These are phyloP conservation scores for Drosophila nr. perissopoda DNA, from an alignment of 2,888 invertebrate species.

Conservation along the genomic window DNA sequence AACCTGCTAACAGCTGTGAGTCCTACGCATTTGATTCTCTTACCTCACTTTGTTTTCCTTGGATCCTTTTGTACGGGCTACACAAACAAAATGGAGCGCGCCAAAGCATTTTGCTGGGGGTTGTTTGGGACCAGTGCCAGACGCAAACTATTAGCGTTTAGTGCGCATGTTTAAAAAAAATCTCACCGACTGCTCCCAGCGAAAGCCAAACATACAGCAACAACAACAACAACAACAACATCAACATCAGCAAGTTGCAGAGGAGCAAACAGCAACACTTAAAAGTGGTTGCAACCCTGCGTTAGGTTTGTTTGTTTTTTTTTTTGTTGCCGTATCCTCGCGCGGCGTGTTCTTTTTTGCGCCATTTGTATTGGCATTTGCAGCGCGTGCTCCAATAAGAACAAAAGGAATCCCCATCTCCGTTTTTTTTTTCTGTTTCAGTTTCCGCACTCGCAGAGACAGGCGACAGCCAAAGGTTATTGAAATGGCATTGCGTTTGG, in stretches of 20 bases:
- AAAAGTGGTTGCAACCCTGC: slow-evolving; percentile 80
- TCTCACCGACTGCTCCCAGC: slow-evolving; percentile 43
- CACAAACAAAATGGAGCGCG: slow-evolving; percentile 73
- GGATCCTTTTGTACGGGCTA: slow-evolving; percentile 20
- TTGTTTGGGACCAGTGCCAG: slow-evolving; percentile 46
- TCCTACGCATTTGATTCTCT: background rate
- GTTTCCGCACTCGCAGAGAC: slow-evolving; percentile 47
- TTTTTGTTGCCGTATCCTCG: slow-evolving; percentile 14
- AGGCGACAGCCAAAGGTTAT: slow-evolving; percentile 65
- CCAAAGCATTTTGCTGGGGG: slow-evolving; percentile 53
- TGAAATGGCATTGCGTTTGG: slow-evolving; percentile 59
- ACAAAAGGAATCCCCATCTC: slow-evolving; percentile 71
- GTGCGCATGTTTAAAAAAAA: slow-evolving; percentile 75
- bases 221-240: slow-evolving; percentile 30
- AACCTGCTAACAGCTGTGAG: slow-evolving; percentile 47
- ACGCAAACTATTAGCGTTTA: slow-evolving; percentile 79
- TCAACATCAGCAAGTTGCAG: slow-evolving; percentile 33
- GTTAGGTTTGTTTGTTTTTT: slow-evolving; percentile 37
- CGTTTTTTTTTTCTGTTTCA: slow-evolving; percentile 15
- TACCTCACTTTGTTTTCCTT: background rate
- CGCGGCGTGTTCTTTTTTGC: slow-evolving; percentile 69
- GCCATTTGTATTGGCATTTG: slow-evolving; percentile 82
- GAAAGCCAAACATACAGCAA: slow-evolving; percentile 47
- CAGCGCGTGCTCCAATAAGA: slow-evolving; percentile 80
- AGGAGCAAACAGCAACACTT: slow-evolving; percentile 75